Conservation (phyloP, 2,797 vertebrate species). For the Menidia menidia region DNA sequence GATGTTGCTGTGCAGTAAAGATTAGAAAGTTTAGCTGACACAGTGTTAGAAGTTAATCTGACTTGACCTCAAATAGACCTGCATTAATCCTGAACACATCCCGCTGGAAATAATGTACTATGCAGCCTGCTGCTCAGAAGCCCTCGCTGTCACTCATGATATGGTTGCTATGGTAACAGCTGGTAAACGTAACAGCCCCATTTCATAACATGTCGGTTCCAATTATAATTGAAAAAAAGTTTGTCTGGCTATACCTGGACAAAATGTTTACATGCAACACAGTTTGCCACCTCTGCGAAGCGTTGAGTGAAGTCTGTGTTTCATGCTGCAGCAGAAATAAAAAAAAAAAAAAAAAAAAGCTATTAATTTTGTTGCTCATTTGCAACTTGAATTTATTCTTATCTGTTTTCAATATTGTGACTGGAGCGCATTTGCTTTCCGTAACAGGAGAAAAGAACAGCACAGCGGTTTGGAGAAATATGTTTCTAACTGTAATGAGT, state of each 20-base stretch:
- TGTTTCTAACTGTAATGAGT: not conserved
- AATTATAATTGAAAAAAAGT: conserved; percentile 1
- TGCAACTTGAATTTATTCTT: conserved; percentile 1
- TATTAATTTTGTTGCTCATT: conserved; percentile 18
- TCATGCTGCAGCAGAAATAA: conserved; percentile 42
- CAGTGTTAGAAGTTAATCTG: conserved; percentile 20
- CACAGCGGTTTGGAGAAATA: not conserved
- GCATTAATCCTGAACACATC: conserved; percentile 26
- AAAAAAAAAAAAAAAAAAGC: not conserved
- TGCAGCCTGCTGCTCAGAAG: not conserved
- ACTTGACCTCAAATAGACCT: conserved; percentile 32
- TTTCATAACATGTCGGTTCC: conserved; percentile 30
- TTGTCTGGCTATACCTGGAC: conserved; percentile 12
- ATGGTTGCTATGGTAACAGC: conserved; percentile 52
- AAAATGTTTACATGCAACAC: conserved; percentile 10
- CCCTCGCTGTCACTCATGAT: conserved; percentile 49
- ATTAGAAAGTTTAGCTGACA: conserved; percentile 1
- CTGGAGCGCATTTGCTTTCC: not conserved
- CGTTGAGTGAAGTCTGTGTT: conserved; percentile 18
- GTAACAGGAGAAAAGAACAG: not conserved
- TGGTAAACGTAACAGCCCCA: conserved; percentile 12
- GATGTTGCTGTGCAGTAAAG: not conserved
- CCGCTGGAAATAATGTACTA: conserved; percentile 43
- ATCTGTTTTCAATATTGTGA: not conserved
- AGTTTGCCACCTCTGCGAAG: conserved; percentile 23